These are phyloP conservation scores for Acyrthosiphon pisum DNA, from an alignment of 1,140 invertebrate genomes.

Conservation along the genomic window DNA sequence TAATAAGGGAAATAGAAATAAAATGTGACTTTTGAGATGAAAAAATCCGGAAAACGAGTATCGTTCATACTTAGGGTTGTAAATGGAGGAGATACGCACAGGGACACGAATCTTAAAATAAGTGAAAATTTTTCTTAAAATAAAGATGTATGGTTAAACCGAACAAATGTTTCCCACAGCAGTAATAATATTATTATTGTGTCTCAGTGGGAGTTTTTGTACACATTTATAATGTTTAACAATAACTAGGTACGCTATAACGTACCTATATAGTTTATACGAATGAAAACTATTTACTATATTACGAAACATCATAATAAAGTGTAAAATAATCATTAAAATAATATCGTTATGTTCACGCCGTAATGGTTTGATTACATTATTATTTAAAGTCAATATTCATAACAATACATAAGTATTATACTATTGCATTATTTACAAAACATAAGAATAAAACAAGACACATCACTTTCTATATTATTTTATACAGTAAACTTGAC, in stretches of 20 bases:
- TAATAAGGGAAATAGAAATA: neutral
- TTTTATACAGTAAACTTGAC: neutral
- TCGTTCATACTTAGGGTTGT: neutral
- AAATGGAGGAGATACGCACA: neutral
- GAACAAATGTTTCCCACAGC: neutral
- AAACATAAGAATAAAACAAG: neutral
- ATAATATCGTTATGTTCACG: neutral
- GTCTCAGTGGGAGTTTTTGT: neutral
- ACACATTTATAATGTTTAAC: too few species aligned
- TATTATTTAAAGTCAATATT: too few species aligned
- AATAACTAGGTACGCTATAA: too few species aligned
- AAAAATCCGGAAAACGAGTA: neutral
- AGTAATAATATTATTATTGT: neutral
- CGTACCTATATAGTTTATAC: neutral
- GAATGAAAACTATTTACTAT: neutral
- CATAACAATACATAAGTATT: too few species aligned
- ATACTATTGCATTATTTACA: neutral
- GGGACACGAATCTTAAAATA: neutral
- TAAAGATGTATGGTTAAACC: neutral
- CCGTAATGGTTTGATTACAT: neutral
- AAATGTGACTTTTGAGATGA: neutral
- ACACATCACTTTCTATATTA: neutral
- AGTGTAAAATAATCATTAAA: neutral
- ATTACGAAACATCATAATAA: neutral
- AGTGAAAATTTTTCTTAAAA: neutral